A percentile compares a stretch with the other conserved stretches of the same genome.
phyloP scores from a whole-genome alignment of 2,888 invertebrate genomes.

The Enchytraeus crypticus region DNA sequence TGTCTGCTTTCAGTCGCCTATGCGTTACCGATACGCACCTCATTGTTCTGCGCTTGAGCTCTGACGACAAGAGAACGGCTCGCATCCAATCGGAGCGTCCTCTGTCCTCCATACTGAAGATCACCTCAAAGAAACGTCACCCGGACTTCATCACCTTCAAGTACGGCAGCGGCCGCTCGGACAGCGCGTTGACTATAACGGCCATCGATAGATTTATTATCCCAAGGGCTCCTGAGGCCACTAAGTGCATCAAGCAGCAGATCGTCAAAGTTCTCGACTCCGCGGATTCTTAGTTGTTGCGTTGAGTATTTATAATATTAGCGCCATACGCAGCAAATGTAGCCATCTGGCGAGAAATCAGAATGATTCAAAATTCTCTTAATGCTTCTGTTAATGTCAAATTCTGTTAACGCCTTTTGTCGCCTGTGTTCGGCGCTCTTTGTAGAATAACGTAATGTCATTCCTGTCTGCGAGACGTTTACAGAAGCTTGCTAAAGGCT shows the following conservation, averaged over 20 bases:
- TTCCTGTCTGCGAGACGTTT: too few species aligned
- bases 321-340: too few species aligned
- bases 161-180: slow-evolving; percentile 60
- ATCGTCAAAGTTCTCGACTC: slow-evolving; percentile 58
- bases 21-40: slow-evolving; percentile 77
- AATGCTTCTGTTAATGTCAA: too few species aligned
- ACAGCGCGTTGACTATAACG: slow-evolving; percentile 55
- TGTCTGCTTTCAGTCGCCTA: slow-evolving; percentile 59
- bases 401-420: too few species aligned
- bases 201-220: slow-evolving; percentile 87
- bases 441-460: too few species aligned
- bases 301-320: too few species aligned
- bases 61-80: slow-evolving; percentile 64
- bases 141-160: slow-evolving; percentile 95
- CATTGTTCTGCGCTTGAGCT: slow-evolving; percentile 68
- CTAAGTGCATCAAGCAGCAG: slow-evolving; percentile 78
- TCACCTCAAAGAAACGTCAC: slow-evolving; percentile 87
- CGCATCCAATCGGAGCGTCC: slow-evolving; percentile 79
- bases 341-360: too few species aligned
- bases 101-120: slow-evolving; percentile 84
- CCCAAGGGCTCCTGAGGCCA: slow-evolving; percentile 81
- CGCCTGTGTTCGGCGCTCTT: too few species aligned
- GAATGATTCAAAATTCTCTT: too few species aligned
- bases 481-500: too few species aligned
- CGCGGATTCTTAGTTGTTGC: background rate